Base-by-base conservation (phyloP, 2,797 vertebrate species). In the Ispidina lecontei region DNA sequence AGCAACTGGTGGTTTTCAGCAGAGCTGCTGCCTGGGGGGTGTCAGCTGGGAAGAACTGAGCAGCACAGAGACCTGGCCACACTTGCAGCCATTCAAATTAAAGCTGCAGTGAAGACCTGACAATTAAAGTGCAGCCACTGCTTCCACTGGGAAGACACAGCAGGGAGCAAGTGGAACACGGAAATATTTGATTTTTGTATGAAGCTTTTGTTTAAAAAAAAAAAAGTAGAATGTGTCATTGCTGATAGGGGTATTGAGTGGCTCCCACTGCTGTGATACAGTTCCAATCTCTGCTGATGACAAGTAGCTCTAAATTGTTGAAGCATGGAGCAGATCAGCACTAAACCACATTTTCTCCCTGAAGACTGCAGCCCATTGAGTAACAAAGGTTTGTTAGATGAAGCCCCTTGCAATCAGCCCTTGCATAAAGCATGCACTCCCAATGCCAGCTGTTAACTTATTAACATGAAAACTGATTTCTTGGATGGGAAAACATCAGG, bases 271-370 rank as follows among this genome's bases (percentile, higher is more conserved):
- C 91, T 86, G 59, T 39, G 49, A 81, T 39, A 63, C 51, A 86
- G 80, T 6, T 84, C 70, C 87, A 87, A 90, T 74, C 63, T 85
- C 78, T 90, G 69, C 67, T 91, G 88, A 94, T 87, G 69, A 87
- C 56, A 93, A 87, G 69, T 54, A 72, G 69, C 56, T 74, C 69
- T 63, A 72, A 90, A 94, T 29, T 59, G 51, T 58, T 63, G 47
- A 89, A 90, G 75, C n/a, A 80, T 46, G 18, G 58, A 94, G 54
- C n/a, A 63, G 69, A 87, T 46, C 51, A 51, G n/a, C 71, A 77
- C 35, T 89, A 80, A 80, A 93, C n/a, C 62, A 84, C 54, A 68
- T 91, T 93, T 79, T 58, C 56, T 84, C 68, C 68, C 58, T 55
- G 12, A 88, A 90, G 60, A 77, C 60, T 74, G 47, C 60, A 90